A percentile compares a stretch with the other conserved stretches of the same genome.
phyloP scores from a whole-genome alignment of 2,113 vertebrate species.

The Anolis carolinensis region DNA sequence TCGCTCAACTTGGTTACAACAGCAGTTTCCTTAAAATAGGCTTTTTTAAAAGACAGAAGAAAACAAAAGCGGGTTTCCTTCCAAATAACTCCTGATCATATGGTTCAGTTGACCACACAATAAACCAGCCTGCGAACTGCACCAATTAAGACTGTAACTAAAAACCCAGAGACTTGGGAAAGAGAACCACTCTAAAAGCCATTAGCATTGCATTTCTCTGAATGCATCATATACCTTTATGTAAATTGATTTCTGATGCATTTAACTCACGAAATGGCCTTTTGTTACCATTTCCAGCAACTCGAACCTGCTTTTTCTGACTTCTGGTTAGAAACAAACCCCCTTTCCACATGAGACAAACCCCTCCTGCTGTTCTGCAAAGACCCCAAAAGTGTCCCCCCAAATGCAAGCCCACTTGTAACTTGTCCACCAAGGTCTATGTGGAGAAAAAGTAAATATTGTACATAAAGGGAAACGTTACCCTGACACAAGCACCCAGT shows the following conservation, averaged over 20 bases:
- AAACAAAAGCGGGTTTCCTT: constrained; percentile 67
- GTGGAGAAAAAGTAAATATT: constrained; percentile 87
- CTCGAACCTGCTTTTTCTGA: constrained; percentile 83
- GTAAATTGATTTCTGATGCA: constrained; percentile 90
- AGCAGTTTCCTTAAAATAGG: constrained; percentile 68
- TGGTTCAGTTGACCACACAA: constrained; percentile 82
- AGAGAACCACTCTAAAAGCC: constrained; percentile 88
- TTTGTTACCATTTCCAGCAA: constrained; percentile 85
- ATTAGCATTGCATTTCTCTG: constrained; percentile 87
- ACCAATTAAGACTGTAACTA: constrained; percentile 87
- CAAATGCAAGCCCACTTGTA: background rate
- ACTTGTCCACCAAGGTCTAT: constrained; percentile 72
- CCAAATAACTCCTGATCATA: constrained; percentile 79
- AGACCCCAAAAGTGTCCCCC: background rate
- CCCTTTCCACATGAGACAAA: constrained; percentile 6
- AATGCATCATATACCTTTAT: constrained; percentile 89
- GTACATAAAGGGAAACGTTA: constrained; percentile 77
- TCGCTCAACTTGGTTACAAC: constrained; percentile 69
- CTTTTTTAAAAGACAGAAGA: constrained; percentile 53
- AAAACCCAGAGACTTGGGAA: constrained; percentile 85
- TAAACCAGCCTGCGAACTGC: constrained; percentile 82
- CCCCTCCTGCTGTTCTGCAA: background rate
- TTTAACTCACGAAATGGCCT: constrained; percentile 86
- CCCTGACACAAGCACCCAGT: constrained; percentile 91
- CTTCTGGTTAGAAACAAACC: constrained; percentile 53